These are phyloP conservation scores for Thamnaconus septentrionalis DNA, from an alignment of 2,113 vertebrate genomes.

Conservation along the genomic window DNA sequence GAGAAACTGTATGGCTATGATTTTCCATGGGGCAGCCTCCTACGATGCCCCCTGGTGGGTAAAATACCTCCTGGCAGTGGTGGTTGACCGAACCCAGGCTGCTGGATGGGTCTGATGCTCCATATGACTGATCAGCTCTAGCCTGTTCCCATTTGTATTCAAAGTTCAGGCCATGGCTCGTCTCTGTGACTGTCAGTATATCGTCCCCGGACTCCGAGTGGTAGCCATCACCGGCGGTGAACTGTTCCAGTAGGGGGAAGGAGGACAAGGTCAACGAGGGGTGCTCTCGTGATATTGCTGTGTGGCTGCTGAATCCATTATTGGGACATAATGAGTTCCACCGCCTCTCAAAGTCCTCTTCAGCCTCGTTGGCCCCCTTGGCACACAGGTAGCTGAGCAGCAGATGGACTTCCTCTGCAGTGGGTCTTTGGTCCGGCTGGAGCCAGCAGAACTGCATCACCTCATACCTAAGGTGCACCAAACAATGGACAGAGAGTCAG, in stretches of 20 bases:
- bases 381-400: conserved; percentile 92
- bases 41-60: conserved; percentile 75
- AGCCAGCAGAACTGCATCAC: conserved; percentile 99
- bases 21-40: conserved; percentile 72
- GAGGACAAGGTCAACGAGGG: conserved; percentile 55
- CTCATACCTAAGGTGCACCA: conserved; percentile 84
- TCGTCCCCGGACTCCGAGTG: conserved; percentile 87
- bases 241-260: conserved; percentile 92
- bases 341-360: conserved; percentile 93
- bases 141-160: conserved; percentile 97
- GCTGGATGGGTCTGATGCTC: conserved; percentile 56
- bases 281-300: conserved; percentile 57
- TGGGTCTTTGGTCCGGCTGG: conserved; percentile 93
- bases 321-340: conserved; percentile 93
- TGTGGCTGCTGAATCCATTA: conserved; percentile 53
- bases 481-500: not conserved
- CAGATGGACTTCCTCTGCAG: conserved; percentile 91
- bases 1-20: conserved; percentile 79
- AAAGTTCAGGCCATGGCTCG: conserved; percentile 93
- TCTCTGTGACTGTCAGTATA: conserved; percentile 94
- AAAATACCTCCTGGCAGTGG: conserved; percentile 83
- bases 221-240: conserved; percentile 82
- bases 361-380: conserved; percentile 85
- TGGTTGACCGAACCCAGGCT: conserved; percentile 72
- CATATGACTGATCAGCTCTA: conserved; percentile 72